Percentiles rank a stretch among this genome's conserved stretches.
phyloP scores from a whole-genome alignment of 2,113 vertebrate species.

The Tyrannus savana region DNA sequence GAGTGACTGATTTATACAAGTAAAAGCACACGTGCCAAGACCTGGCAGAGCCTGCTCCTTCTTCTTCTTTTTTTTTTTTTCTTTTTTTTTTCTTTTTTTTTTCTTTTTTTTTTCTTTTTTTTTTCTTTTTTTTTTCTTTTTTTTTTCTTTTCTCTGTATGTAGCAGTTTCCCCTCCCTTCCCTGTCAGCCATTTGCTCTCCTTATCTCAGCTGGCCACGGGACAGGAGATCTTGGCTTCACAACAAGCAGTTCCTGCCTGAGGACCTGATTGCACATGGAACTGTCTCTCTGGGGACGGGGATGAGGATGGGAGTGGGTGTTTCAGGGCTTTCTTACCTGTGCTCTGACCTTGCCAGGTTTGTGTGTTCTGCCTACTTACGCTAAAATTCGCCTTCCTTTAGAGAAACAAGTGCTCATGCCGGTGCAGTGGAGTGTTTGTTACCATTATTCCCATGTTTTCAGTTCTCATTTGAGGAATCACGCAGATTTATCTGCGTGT shows the following conservation, averaged over 20 bases:
- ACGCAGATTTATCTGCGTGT: fast-evolving
- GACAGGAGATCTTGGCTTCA: neutral
- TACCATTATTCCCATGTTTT: fast-evolving
- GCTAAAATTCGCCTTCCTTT: neutral
- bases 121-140: neutral
- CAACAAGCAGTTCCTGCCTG: neutral
- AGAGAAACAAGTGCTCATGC: fast-evolving
- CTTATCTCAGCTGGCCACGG: neutral
- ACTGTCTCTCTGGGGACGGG: neutral
- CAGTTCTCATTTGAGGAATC: fast-evolving
- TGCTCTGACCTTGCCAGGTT: neutral
- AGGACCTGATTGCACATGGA: neutral
- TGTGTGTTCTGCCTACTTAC: fast-evolving
- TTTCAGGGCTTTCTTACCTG: neutral
- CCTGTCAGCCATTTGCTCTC: conserved; percentile 15
- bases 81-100: neutral
- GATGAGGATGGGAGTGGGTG: no score
- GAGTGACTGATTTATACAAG: conserved; percentile 68
- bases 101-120: neutral
- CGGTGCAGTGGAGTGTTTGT: fast-evolving
- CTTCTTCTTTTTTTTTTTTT: neutral
- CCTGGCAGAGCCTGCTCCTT: conserved; percentile 8
- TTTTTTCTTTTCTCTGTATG: neutral
- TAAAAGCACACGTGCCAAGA: conserved; percentile 38
- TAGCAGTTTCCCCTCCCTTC: conserved; percentile 27